Conservation (phyloP, 2,797 vertebrate species). For the Rhodeus uyekii region DNA sequence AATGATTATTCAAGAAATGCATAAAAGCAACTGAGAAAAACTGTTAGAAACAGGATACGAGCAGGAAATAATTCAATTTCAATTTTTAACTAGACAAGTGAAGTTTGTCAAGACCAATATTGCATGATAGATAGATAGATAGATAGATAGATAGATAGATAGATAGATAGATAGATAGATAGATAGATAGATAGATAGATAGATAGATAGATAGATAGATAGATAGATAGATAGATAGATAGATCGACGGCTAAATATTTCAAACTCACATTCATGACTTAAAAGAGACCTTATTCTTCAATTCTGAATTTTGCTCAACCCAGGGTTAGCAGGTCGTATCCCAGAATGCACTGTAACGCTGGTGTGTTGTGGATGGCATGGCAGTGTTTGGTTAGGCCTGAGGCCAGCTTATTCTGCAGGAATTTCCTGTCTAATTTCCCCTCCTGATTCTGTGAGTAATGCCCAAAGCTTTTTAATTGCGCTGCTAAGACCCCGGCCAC, state of each 20-base stretch:
- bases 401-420: slow-evolving; percentile 77
- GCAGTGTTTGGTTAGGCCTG: slow-evolving; percentile 72
- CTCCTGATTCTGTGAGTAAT: slow-evolving; percentile 59
- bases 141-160: neutral
- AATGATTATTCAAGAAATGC: no score
- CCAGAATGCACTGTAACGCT: slow-evolving; percentile 57
- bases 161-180: fast-evolving
- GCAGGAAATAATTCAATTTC: neutral
- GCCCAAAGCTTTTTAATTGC: slow-evolving; percentile 82
- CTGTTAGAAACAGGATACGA: neutral
- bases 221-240: neutral
- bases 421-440: slow-evolving; percentile 83
- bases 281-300: neutral
- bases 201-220: neutral
- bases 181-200: fast-evolving
- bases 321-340: slow-evolving; percentile 49
- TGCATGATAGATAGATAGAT: neutral
- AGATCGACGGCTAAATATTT: neutral
- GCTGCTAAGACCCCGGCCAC: slow-evolving; percentile 71
- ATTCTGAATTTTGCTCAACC: slow-evolving; percentile 10
- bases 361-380: slow-evolving; percentile 68
- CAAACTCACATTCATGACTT: neutral
- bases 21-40: no score
- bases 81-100: neutral
- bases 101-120: neutral